Base-by-base conservation (phyloP, 2,797 vertebrate genomes). In the Menidia menidia region DNA sequence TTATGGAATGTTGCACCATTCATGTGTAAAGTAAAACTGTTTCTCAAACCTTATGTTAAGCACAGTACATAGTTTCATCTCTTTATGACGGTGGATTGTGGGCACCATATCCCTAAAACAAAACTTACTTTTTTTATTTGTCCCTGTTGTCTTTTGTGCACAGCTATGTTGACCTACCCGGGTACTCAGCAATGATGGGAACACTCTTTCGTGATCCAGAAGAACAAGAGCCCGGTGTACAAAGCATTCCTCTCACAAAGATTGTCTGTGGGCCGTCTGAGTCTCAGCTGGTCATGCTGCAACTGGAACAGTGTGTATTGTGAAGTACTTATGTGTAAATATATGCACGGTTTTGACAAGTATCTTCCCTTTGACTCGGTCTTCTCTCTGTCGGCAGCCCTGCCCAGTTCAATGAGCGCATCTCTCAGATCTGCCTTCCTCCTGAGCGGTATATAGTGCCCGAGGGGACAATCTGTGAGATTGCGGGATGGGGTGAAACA, bases 351-450 rank as follows among this genome's bases (percentile, higher is more conserved):
- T 64, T 50, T 42, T 47, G 15, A 51, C 16, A 44, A 50, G 41
- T 68, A 44, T 43, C 43, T 39, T 58, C 60, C 18, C 51, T 47
- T 48, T 70, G 58, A 79, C 77, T 61, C 33, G 57, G 33, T 75
- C 31, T 81, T 64, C 47, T 80, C 33, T 81, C 41, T 65, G 58
- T 77, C 35, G 59, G n/a, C 73, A 99, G 97, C 63, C 88, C 95
- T 0, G 96, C 94, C 0, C 80, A 89, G 76, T 90, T 99, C 89
- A 98, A 96, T 76, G 80, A 85, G 33, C 96, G 95, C 0, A 92
- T 99, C 87, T 96, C 96, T 75, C 93, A 97, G 75, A 99, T 99
- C 88, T 99, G 98, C 88, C 93, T 99, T 45, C 97, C 98, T 0
- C 97, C 97, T 0, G 96, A 98, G 87, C 93, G 90, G 65, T 97